Conservation (phyloP, 2,888 invertebrate genomes). For the Apeira syringaria region DNA sequence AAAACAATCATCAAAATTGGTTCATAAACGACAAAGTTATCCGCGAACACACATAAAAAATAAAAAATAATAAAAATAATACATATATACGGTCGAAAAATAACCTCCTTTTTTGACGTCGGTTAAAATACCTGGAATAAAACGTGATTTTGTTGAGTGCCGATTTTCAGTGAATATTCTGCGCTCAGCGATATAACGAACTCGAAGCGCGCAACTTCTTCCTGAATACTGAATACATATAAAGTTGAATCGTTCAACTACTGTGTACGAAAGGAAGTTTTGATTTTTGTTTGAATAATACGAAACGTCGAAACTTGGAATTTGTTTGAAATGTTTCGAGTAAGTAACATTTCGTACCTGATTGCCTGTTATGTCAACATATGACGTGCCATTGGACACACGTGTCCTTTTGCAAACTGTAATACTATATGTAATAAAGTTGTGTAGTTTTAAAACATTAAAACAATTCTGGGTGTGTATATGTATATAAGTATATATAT, state of each 20-base stretch:
- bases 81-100: too few relatives aligned
- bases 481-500: too few relatives aligned
- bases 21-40: too few relatives aligned
- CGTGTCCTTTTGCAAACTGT: background rate
- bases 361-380: slow-evolving; percentile 28
- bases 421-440: background rate
- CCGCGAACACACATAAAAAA: too few relatives aligned
- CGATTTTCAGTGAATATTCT: slow-evolving; percentile 36
- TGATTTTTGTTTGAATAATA: slow-evolving; percentile 63
- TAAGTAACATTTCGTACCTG: slow-evolving; percentile 21
- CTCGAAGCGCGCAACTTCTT: slow-evolving; percentile 40
- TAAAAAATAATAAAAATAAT: too few relatives aligned
- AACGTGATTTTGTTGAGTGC: slow-evolving; percentile 29
- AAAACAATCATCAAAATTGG: too few relatives aligned
- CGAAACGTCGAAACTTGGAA: slow-evolving; percentile 41
- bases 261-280: slow-evolving; percentile 63
- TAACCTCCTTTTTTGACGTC: too few relatives aligned
- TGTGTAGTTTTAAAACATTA: background rate
- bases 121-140: slow-evolving; percentile 33
- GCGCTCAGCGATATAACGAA: slow-evolving; percentile 33
- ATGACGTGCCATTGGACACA: background rate
- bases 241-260: slow-evolving; percentile 45
- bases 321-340: slow-evolving; percentile 41
- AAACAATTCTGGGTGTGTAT: too few relatives aligned
- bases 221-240: slow-evolving; percentile 57